Percentiles rank a stretch among this genome's conserved stretches.
These are phyloP conservation scores for Drosophila orosa DNA, from an alignment of 1,140 invertebrate species.

Conservation along the genomic window DNA sequence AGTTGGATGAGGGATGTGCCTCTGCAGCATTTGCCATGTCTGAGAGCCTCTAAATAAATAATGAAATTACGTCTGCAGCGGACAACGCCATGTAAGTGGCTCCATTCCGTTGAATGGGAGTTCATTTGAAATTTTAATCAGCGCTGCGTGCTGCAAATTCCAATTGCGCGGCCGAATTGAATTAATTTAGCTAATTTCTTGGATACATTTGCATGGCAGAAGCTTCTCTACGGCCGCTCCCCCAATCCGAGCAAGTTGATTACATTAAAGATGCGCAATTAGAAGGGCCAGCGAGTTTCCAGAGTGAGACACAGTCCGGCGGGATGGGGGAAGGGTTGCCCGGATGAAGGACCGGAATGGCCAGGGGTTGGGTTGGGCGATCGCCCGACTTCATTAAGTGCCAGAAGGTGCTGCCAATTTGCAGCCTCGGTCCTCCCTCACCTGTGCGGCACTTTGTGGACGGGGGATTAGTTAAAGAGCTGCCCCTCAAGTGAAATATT, in stretches of 20 bases:
- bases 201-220: conserved; percentile 60
- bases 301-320: conserved; percentile 9
- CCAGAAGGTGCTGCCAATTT: conserved; percentile 63
- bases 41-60: conserved; percentile 70
- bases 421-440: background rate
- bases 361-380: background rate
- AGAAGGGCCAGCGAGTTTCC: conserved; percentile 25
- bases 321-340: conserved; percentile 39
- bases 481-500: conserved; percentile 54
- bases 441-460: background rate
- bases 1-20: background rate
- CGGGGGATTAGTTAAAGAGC: conserved; percentile 29
- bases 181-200: conserved; percentile 74
- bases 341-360: background rate
- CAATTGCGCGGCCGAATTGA: conserved; percentile 61
- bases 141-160: conserved; percentile 37
- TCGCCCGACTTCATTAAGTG: conserved; percentile 51
- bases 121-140: conserved; percentile 66
- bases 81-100: conserved; percentile 34
- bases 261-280: conserved; percentile 79
- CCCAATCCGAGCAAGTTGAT: conserved; percentile 42
- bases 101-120: background rate
- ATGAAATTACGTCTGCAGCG: conserved; percentile 66
- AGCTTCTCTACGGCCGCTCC: too few relatives aligned
- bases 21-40: conserved; percentile 35